phyloP scores from a whole-genome alignment of 1,140 invertebrate species.

The Sipha flava region DNA sequence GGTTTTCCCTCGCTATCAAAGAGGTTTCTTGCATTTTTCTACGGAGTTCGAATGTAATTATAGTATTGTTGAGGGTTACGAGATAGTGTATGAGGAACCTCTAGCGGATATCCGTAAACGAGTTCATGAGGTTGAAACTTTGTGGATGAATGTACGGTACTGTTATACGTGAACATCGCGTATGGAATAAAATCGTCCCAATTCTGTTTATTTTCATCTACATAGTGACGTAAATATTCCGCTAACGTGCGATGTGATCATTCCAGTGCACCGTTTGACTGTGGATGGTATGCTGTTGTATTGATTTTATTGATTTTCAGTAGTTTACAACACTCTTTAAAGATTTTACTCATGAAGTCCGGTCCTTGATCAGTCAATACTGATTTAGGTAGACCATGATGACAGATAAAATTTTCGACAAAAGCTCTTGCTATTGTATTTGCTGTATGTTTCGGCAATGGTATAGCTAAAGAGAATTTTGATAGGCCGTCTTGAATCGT shows the following conservation, averaged over 20 bases:
- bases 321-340: conserved; percentile 37
- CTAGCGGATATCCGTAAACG: neutral
- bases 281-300: conserved; percentile 44
- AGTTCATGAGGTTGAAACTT: conserved; percentile 41
- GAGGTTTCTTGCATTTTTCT: too few relatives aligned
- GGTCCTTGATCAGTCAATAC: neutral
- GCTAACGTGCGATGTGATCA: too few relatives aligned
- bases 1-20: too few relatives aligned
- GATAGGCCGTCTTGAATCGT: neutral
- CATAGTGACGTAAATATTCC: conserved; percentile 31
- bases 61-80: neutral
- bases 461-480: neutral
- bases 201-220: conserved; percentile 33
- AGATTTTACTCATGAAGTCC: neutral
- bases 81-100: neutral
- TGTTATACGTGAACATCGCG: conserved; percentile 22
- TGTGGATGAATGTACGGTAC: conserved; percentile 40
- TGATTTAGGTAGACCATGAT: neutral
- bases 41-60: neutral
- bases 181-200: conserved; percentile 37
- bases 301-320: conserved; percentile 12
- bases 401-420: neutral
- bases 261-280: conserved; percentile 40
- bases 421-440: neutral
- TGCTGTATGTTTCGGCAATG: neutral